Percentiles rank a stretch among this genome's conserved stretches.
phyloP scores from a whole-genome alignment of 2,113 vertebrate genomes.

The Daphoenositta chrysoptera region DNA sequence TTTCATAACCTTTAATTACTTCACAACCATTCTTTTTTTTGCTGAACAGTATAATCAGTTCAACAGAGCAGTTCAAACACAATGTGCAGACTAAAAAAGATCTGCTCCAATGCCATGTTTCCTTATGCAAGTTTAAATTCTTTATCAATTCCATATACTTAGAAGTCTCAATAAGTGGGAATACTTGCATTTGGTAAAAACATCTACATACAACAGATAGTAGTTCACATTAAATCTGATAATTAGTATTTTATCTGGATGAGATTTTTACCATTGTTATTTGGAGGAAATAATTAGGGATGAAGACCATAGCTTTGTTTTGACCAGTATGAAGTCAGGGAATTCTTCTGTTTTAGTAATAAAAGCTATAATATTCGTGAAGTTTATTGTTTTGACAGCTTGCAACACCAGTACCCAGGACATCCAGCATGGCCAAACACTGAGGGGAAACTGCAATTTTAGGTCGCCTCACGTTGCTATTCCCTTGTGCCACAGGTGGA shows the following conservation, averaged over 20 bases:
- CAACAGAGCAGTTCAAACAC: background rate
- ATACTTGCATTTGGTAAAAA: background rate
- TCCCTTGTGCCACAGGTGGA: background rate
- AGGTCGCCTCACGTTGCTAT: background rate
- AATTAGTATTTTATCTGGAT: background rate
- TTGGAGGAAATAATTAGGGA: background rate
- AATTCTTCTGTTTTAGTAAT: background rate
- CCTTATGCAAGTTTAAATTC: background rate
- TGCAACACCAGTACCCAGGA: background rate
- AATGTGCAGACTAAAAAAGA: background rate
- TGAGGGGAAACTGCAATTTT: background rate
- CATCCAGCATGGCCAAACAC: background rate
- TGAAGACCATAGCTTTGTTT: background rate
- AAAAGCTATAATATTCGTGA: background rate
- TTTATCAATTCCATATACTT: background rate
- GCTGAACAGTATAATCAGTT: background rate
- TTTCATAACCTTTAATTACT: conserved; percentile 61
- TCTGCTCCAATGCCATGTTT: background rate
- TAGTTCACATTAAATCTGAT: background rate
- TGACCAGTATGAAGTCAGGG: background rate
- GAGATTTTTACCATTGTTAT: background rate
- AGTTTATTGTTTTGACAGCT: background rate
- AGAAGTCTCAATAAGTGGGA: background rate
- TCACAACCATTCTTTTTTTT: background rate
- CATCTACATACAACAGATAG: background rate